Evolutionary conservation across 2,113 vertebrate species (phyloP).

Genomic region (Callaeas wilsoni): DNA sequence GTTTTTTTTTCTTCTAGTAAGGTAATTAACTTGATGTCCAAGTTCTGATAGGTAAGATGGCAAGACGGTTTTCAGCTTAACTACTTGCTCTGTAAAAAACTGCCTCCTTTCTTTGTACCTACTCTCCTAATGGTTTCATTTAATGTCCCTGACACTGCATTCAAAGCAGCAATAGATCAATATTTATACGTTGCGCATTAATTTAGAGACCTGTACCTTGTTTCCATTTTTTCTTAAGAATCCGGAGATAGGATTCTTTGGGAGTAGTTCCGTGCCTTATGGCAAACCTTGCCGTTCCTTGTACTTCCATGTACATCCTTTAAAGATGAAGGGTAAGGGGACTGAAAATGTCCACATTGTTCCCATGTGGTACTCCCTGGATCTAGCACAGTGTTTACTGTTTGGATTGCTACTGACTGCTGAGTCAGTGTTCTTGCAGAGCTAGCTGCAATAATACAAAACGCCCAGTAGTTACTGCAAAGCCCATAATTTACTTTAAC

Average conservation of each 20-base stretch:
- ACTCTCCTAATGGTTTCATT: background rate
- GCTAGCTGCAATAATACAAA: background rate
- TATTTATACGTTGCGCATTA: background rate
- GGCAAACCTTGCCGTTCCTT: background rate
- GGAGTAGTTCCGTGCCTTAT: background rate
- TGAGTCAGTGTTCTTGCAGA: background rate
- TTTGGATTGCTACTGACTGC: background rate
- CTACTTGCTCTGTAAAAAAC: background rate
- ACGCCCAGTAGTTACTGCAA: background rate
- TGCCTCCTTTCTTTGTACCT: background rate
- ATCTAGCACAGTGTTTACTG: background rate
- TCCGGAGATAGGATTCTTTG: accelerated
- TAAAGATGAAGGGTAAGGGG: background rate
- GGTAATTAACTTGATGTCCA: background rate
- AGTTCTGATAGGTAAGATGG: background rate
- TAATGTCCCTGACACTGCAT: background rate
- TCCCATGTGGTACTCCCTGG: background rate
- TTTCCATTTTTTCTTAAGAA: background rate
- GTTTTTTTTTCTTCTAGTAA: background rate
- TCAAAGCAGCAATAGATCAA: background rate
- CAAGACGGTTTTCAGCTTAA: background rate
- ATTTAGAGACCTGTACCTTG: background rate
- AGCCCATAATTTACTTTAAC: background rate
- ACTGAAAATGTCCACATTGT: background rate
- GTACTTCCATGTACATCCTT: background rate